phyloP scores from a whole-genome alignment of 1,140 invertebrate species.

The Caenorhabditis inopinata region DNA sequence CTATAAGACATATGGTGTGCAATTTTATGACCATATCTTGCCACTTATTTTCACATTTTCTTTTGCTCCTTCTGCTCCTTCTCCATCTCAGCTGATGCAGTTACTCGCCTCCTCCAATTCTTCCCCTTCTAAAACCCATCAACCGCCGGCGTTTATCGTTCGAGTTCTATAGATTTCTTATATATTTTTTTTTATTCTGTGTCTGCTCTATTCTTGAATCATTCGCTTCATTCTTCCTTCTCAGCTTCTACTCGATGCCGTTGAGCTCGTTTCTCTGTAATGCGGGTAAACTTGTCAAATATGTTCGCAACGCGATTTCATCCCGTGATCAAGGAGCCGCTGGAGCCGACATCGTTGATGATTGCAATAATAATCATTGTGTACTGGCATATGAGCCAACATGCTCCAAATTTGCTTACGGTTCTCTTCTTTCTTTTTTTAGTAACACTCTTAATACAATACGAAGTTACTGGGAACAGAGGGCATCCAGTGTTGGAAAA shows the following conservation, averaged over 20 bases:
- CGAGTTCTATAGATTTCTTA: not conserved
- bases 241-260: not conserved
- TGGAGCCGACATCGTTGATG: not conserved
- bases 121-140: conserved; percentile 7
- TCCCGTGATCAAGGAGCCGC: not conserved
- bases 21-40: conserved; percentile 13
- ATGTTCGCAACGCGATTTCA: conserved; percentile 4
- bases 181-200: not conserved
- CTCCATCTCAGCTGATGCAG: not conserved
- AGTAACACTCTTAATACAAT: too few relatives aligned
- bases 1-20: not conserved
- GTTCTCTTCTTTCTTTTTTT: too few relatives aligned
- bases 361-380: conserved; percentile 5
- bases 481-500: too few relatives aligned
- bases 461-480: too few relatives aligned
- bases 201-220: not conserved
- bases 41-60: not conserved
- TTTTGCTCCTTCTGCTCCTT: too few relatives aligned
- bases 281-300: conserved; percentile 32
- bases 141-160: conserved; percentile 22
- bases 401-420: not conserved
- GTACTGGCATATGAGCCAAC: conserved; percentile 12
- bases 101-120: not conserved
- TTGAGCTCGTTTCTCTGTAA: conserved; percentile 27
- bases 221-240: not conserved